A percentile compares a stretch with the other conserved stretches of the same genome.
These are phyloP conservation scores for Lochmaea capreae DNA, from an alignment of 2,888 invertebrate species.

Conservation along the genomic window DNA sequence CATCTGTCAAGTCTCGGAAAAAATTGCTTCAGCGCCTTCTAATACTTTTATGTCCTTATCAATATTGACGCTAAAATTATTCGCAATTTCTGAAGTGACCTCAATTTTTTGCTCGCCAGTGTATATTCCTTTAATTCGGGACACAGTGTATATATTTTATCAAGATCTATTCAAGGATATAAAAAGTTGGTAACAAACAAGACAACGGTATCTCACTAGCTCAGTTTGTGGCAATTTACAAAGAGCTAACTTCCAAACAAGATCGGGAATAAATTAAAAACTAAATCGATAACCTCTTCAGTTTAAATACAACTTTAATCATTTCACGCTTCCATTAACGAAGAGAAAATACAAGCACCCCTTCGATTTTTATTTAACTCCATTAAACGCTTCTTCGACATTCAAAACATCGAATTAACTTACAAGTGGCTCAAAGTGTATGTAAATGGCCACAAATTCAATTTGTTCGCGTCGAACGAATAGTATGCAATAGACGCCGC, in stretches of 20 bases:
- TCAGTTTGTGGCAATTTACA: neutral
- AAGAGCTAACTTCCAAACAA: neutral
- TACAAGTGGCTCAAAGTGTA: slow-evolving; percentile 32
- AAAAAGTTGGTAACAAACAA: too few species aligned
- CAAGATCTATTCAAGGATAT: too few species aligned
- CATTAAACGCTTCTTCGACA: slow-evolving; percentile 29
- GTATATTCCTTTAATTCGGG: too few species aligned
- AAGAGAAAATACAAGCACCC: slow-evolving; percentile 17
- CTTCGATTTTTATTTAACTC: slow-evolving; percentile 20
- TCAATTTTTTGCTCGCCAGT: too few species aligned
- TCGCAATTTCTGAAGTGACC: too few species aligned
- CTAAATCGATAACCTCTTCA: neutral
- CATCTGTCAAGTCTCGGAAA: too few species aligned
- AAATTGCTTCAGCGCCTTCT: too few species aligned
- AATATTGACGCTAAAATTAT: too few species aligned
- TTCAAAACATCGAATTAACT: slow-evolving; percentile 30
- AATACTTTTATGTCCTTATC: too few species aligned
- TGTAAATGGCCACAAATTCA: slow-evolving; percentile 38
- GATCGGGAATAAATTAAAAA: neutral
- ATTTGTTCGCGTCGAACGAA: slow-evolving; percentile 35
- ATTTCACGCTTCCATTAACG: slow-evolving; percentile 14
- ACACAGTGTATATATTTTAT: too few species aligned
- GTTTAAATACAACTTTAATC: neutral
- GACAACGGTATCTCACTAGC: too few species aligned
- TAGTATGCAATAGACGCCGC: slow-evolving; percentile 38